phyloP scores from a whole-genome alignment of 2,113 vertebrate genomes.

The Carassius carassius region DNA sequence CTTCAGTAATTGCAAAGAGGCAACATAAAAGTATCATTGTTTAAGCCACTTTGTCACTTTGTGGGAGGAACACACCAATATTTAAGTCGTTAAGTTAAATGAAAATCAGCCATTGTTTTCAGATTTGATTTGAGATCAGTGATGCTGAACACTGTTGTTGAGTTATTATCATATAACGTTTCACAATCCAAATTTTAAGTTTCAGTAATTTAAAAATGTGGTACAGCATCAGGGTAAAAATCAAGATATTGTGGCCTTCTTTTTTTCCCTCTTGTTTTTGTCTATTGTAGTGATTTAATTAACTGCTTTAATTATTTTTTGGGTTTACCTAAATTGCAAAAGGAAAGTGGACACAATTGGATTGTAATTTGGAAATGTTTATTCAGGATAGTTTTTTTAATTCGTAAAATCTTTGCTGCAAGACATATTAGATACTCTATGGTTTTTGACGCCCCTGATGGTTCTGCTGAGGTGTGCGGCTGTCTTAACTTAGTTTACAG shows the following conservation, averaged over 20 bases:
- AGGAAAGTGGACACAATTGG: too few species aligned
- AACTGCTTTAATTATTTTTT: too few species aligned
- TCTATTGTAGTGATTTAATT: too few species aligned
- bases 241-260: not conserved
- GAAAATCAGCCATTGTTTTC: not conserved
- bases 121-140: not conserved
- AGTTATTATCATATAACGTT: not conserved
- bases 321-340: too few species aligned
- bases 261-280: too few species aligned
- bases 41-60: not conserved
- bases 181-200: not conserved
- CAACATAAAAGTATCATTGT: not conserved
- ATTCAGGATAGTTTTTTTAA: not conserved
- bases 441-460: not conserved
- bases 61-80: not conserved
- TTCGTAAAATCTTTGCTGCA: not conserved
- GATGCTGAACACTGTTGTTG: not conserved
- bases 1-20: not conserved
- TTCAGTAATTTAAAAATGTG: not conserved
- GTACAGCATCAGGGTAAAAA: not conserved
- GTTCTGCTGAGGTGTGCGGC: not conserved
- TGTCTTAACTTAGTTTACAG: conserved; percentile 37
- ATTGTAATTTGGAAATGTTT: not conserved
- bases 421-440: not conserved
- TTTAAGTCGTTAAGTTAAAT: not conserved